Evolutionary conservation across 2,113 vertebrate species (phyloP).

Genomic region (Callipepla californica): DNA sequence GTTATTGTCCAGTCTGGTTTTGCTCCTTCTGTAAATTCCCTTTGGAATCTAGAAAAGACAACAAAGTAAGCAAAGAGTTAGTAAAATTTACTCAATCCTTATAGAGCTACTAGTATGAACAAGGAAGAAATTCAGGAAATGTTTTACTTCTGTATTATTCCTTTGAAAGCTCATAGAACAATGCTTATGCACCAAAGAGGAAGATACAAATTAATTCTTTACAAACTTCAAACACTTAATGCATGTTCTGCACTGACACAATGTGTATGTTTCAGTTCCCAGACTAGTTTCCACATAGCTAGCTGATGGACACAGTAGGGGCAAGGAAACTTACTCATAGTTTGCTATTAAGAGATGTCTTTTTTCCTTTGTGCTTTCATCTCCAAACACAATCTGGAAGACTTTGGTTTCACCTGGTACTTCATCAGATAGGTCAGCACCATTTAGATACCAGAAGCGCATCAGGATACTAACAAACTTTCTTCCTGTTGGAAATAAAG

Average conservation of each 20-base stretch:
- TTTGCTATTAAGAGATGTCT: slow-evolving; percentile 89
- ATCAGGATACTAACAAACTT: slow-evolving; percentile 96
- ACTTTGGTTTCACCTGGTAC: slow-evolving; percentile 80
- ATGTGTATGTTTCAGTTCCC: background rate
- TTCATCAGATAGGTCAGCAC: slow-evolving; percentile 83
- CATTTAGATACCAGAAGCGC: slow-evolving; percentile 96
- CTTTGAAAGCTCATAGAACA: background rate
- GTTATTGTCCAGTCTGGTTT: slow-evolving; percentile 94
- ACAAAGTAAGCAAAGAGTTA: background rate
- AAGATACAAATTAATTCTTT: background rate
- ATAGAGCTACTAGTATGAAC: background rate
- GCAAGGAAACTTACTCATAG: slow-evolving; percentile 88
- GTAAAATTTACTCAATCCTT: background rate
- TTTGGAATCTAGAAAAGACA: slow-evolving; percentile 86
- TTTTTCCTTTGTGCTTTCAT: slow-evolving; percentile 77
- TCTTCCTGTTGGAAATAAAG: slow-evolving; percentile 81
- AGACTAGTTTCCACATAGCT: background rate
- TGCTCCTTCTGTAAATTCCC: slow-evolving; percentile 94
- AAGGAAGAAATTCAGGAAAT: background rate
- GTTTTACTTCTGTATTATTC: background rate
- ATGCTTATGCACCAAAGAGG: background rate
- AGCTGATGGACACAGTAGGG: background rate
- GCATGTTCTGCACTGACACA: background rate
- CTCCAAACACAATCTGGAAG: slow-evolving; percentile 84
- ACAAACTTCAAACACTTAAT: background rate